Conservation (phyloP, 1,140 invertebrate species). For the Solenopsis fugax region DNA sequence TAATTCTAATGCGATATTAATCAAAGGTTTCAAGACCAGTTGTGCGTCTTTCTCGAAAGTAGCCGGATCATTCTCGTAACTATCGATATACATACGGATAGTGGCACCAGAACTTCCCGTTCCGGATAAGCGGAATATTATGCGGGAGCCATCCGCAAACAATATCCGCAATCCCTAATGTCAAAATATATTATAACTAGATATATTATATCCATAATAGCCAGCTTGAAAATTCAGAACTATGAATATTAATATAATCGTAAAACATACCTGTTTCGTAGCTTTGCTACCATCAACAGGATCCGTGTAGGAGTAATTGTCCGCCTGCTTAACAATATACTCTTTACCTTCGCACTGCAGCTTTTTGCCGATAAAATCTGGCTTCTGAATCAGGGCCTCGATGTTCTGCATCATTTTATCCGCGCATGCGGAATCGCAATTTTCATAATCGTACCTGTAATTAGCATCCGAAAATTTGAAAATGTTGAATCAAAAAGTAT, state of each 20-base stretch:
- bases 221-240: not conserved
- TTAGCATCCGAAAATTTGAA: not conserved
- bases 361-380: slow-evolving; percentile 90
- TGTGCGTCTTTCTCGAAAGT: slow-evolving; percentile 92
- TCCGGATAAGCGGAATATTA: slow-evolving; percentile 97
- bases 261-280: slow-evolving; percentile 92
- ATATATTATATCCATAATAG: too few relatives aligned
- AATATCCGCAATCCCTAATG: slow-evolving; percentile 96
- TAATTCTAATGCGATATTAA: slow-evolving; percentile 95
- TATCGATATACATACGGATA: slow-evolving; percentile 97
- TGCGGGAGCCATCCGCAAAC: slow-evolving; percentile 97
- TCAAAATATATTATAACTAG: slow-evolving; percentile 68
- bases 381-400: slow-evolving; percentile 89
- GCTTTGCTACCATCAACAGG: slow-evolving; percentile 97
- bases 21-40: slow-evolving; percentile 94
- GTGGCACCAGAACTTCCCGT: slow-evolving; percentile 99
- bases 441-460: slow-evolving; percentile 97
- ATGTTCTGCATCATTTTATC: slow-evolving; percentile 95
- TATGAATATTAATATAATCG: not conserved
- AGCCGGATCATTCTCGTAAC: slow-evolving; percentile 90
- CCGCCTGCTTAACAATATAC: slow-evolving; percentile 92
- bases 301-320: slow-evolving; percentile 98
- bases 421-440: slow-evolving; percentile 94
- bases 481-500: not conserved
- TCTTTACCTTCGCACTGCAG: slow-evolving; percentile 89